Evolutionary conservation across 2,888 invertebrate species (phyloP), one percentile per base, ranked within the genome.

Genomic region (Aelia acuminata): DNA sequence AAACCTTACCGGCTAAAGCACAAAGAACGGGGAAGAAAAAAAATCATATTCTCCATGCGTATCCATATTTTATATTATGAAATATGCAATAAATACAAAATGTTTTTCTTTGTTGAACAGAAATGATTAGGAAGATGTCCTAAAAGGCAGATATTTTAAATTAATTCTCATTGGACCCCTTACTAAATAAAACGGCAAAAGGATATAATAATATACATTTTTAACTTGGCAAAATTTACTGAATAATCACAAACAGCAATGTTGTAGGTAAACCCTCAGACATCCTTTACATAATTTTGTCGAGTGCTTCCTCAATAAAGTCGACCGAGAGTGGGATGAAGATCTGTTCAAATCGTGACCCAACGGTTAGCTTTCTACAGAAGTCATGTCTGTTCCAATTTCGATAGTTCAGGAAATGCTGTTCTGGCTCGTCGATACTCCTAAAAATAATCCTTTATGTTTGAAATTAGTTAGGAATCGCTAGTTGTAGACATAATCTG

Each of bases 311-410:
- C 35, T 70, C 63, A 35, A 70, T 70, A 70, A 70, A 70, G 31
- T 70, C 8, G 20, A 70, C 18, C 18, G 18, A 3, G 31, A 20
- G 63, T 70, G 63, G 63, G 63, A 70, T 70, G 63, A 70, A 70
- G 63, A 70, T 70, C 63, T 70, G 63, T 10, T 26, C 35, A 35
- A 70, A 70, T 70, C 63, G 63, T 70, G 63, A 70, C 63, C 63
- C 35, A 1, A 15, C 35, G 20, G 31, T 70, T 70, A 35, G 63
- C 63, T 70, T 70, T 70, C 63, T 70, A 70, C 63, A 15, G 5
- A 1, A 70, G 63, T 70, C 63, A 70, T 70, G 63, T 70, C 35
- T 35, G 63, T 70, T 70, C 63, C 10, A 70, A 26, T 70, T 70
- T 70, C 63, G 35, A 70, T 70, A 70, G 63, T 70, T 35, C 31